Evolutionary conservation across 2,113 vertebrate genomes (phyloP).

Genomic region (Poeciliopsis prolifica): DNA sequence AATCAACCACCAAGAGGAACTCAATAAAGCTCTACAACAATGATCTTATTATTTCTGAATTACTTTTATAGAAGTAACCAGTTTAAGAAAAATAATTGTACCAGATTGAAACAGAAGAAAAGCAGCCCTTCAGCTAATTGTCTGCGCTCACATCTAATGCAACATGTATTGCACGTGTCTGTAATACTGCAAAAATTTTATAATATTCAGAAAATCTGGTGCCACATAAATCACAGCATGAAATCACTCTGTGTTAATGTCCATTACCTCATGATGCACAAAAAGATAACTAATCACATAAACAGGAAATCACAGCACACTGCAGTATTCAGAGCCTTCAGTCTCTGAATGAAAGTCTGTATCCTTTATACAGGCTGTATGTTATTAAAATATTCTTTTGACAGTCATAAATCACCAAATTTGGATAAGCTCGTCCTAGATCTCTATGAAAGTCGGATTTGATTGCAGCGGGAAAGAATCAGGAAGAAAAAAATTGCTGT

Average conservation of each 20-base stretch:
- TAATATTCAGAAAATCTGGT: not conserved
- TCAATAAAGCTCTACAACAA: not conserved
- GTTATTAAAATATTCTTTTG: constrained; percentile 2
- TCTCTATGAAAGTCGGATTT: not conserved
- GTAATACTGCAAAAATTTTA: not conserved
- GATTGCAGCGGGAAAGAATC: not conserved
- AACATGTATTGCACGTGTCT: not conserved
- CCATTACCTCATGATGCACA: constrained; percentile 8
- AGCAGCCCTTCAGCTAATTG: too few relatives aligned
- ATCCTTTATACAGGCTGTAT: not conserved
- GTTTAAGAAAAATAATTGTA: not conserved
- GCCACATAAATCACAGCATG: not conserved
- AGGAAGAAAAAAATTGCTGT: constrained; percentile 4
- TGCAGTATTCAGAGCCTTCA: not conserved
- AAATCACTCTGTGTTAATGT: not conserved
- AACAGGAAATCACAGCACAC: not conserved
- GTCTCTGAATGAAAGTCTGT: not conserved
- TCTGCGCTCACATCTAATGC: not conserved
- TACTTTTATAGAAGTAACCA: not conserved
- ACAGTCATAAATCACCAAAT: not conserved
- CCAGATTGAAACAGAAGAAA: not conserved
- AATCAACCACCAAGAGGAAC: not conserved
- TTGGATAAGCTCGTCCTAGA: not conserved
- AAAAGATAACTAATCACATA: not conserved
- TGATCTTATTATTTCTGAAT: not conserved